phyloP scores from a whole-genome alignment of 2,113 vertebrate species.

The Panthera leo region DNA sequence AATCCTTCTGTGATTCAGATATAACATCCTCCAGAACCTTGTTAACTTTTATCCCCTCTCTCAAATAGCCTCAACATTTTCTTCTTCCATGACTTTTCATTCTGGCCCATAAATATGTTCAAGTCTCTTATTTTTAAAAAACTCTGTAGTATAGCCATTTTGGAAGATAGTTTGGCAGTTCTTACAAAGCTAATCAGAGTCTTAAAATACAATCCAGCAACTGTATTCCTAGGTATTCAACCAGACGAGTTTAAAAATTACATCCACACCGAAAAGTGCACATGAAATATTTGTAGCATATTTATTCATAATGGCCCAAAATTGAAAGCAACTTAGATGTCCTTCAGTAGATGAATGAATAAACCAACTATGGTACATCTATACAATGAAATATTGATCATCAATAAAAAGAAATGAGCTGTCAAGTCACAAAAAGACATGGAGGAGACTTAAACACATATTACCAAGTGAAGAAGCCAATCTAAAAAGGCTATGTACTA shows the following conservation, averaged over 20 bases:
- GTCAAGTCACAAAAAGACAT: neutral
- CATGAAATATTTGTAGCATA: neutral
- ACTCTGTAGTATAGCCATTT: neutral
- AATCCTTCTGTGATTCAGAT: neutral
- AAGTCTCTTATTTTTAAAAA: neutral
- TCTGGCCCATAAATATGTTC: neutral
- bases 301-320: neutral
- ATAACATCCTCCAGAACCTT: neutral
- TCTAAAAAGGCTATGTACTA: neutral
- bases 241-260: neutral
- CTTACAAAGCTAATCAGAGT: neutral
- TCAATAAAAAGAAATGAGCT: conserved; percentile 15
- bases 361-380: neutral
- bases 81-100: neutral
- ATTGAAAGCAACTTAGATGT: neutral
- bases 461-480: neutral
- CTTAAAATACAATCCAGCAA: neutral
- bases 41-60: neutral
- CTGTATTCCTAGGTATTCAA: neutral
- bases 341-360: neutral
- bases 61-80: neutral
- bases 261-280: neutral
- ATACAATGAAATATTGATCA: neutral
- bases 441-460: neutral
- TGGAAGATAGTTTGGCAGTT: neutral